Evolutionary conservation across 2,888 invertebrate genomes (phyloP).

Genomic region (Loripinus fragilis): DNA sequence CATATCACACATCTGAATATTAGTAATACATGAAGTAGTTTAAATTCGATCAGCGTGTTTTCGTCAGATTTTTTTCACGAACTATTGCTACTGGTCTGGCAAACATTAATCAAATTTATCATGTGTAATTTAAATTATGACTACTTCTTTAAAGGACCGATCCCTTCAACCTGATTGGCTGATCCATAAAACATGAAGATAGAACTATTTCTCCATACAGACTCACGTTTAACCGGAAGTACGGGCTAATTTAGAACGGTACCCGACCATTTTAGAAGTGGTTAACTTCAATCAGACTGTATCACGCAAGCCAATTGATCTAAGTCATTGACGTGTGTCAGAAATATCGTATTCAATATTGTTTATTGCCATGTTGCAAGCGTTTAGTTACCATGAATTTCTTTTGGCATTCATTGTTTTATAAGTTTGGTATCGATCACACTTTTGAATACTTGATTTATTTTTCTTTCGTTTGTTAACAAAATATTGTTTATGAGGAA

Average conservation of each 20-base stretch:
- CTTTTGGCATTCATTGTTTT: background rate
- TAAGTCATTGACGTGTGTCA: background rate
- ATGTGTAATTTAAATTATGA: background rate
- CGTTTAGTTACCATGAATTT: background rate
- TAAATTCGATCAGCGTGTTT: too few relatives aligned
- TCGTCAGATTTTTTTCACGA: too few relatives aligned
- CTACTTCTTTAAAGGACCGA: background rate
- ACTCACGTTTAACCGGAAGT: background rate
- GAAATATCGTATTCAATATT: background rate
- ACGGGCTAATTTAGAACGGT: background rate
- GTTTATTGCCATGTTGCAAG: slow-evolving; percentile 5
- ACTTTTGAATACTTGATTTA: background rate
- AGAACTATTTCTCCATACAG: background rate
- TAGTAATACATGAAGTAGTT: too few relatives aligned
- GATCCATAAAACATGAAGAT: slow-evolving; percentile 9
- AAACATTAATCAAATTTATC: background rate
- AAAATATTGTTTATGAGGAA: background rate
- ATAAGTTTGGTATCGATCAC: background rate
- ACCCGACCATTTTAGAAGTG: background rate
- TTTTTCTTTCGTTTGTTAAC: background rate
- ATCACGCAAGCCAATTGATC: slow-evolving; percentile 10
- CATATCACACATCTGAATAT: too few relatives aligned
- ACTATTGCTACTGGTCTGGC: background rate
- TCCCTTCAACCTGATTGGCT: background rate
- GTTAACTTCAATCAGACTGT: slow-evolving; percentile 2